Base-by-base conservation (phyloP, 2,113 vertebrate species). In the Campylomormyrus tamandua region DNA sequence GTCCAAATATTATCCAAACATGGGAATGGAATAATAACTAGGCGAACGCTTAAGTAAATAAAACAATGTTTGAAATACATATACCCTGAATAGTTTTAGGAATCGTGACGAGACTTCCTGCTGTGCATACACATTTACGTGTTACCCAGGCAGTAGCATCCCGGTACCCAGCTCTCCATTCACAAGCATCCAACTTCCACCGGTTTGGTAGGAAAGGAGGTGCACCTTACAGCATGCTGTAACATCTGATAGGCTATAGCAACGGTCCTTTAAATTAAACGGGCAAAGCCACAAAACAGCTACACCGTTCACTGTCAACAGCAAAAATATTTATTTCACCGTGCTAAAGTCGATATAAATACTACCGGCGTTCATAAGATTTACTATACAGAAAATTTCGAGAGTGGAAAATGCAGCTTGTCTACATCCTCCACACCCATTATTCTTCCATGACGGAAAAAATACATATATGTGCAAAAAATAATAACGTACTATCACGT, bases 341-440 rank as follows among this genome's bases (percentile, higher is more conserved):
- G 42, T 46, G 39, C 83, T 46, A 46, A 84, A 46, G 83, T 84
- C 39, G 17, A 24, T 84, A 84, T 48, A 84, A 45, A 48, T 84
- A 10, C 83, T 84, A 21, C 42, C 45, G 83, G 21, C 24, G 39
- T 84, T 46, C 35, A 9, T 21, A 45, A 84, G n/a, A 87, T 87
- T 87, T 52, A 87, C 85, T 50, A 21, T 13, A 11, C 5, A 52
- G 15, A 50, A 11, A 27, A 53, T 87, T 87, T 87, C 27, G 4
- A 87, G 46, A n/a, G 85, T 52, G 49, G 24, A n/a, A 52, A 52
- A 87, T 52, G 85, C 85, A 87, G 85, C 83, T 24, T 52, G 70
- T 50, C n/a, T 89, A 45, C 46, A 83, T 89, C 70, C 88, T 49
- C 70, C 88, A 89, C 88, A 53, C 88, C 88, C 88, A 52, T 87